Conservation (phyloP, 1,140 invertebrate species). For the Elysia chlorotica region DNA sequence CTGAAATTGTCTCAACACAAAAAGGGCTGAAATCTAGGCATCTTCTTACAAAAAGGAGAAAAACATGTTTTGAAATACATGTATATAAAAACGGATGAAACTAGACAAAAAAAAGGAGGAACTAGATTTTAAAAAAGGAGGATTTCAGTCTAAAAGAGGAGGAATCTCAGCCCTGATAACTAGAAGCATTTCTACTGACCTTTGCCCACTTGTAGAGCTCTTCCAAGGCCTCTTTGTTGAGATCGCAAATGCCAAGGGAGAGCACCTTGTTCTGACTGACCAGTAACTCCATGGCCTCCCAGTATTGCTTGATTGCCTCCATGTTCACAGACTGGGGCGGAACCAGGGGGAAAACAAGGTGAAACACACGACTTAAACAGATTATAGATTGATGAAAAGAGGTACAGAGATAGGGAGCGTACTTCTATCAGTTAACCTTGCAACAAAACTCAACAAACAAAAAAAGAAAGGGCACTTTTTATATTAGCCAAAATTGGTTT, state of each 20-base stretch:
- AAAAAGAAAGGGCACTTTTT: not conserved
- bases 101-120: too few relatives aligned
- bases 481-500: not conserved
- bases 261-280: constrained; percentile 71
- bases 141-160: too few relatives aligned
- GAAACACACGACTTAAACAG: not conserved
- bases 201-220: constrained; percentile 78
- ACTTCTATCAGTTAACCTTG: not conserved
- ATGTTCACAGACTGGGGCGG: too few relatives aligned
- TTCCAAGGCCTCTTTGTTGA: constrained; percentile 80
- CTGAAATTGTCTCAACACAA: too few relatives aligned
- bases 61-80: too few relatives aligned
- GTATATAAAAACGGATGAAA: too few relatives aligned
- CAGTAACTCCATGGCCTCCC: constrained; percentile 75
- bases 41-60: too few relatives aligned
- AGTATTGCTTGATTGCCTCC: constrained; percentile 72
- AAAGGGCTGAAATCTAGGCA: too few relatives aligned
- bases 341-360: constrained; percentile 14
- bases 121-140: too few relatives aligned
- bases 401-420: not conserved
- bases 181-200: too few relatives aligned
- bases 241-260: constrained; percentile 85
- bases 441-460: not conserved
- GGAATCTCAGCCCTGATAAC: too few relatives aligned
- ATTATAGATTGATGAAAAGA: not conserved